phyloP scores from a whole-genome alignment of 2,113 vertebrate genomes.

The Aegithalos caudatus region DNA sequence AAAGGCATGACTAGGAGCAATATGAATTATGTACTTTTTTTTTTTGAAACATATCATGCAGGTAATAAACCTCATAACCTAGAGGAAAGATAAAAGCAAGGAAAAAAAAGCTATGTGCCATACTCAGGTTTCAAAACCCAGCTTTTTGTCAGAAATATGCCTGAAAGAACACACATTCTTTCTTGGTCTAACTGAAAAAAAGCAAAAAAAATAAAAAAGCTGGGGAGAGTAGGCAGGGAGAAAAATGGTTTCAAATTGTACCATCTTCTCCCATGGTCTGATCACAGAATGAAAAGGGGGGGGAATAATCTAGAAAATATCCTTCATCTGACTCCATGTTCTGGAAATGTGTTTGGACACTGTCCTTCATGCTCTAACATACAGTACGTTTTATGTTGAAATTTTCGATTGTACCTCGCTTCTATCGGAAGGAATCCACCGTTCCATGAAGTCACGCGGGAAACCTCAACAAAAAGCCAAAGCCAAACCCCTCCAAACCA shows the following conservation, averaged over 20 bases:
- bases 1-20: constrained; percentile 10
- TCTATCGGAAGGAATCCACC: not conserved
- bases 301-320: constrained; percentile 23
- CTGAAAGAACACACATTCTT: constrained; percentile 40
- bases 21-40: not conserved
- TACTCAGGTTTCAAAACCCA: constrained; percentile 63
- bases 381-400: constrained; percentile 22
- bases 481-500: not conserved
- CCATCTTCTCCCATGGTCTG: constrained; percentile 34
- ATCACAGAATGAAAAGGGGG: not conserved
- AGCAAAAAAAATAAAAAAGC: not conserved
- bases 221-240: accelerated
- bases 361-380: constrained; percentile 42
- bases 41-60: not conserved
- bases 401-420: not conserved
- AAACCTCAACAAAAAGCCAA: not conserved
- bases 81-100: constrained; percentile 12
- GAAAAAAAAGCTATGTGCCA: not conserved
- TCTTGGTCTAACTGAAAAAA: constrained; percentile 29
- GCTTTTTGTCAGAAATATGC: not conserved
- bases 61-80: not conserved
- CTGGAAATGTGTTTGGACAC: constrained; percentile 52
- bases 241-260: constrained; percentile 51
- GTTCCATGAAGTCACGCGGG: not conserved
- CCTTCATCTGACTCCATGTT: constrained; percentile 65